Evolutionary conservation across 2,888 invertebrate species (phyloP), one percentile per base, ranked within the genome.

Genomic region (Listrodromus nycthemerus): DNA sequence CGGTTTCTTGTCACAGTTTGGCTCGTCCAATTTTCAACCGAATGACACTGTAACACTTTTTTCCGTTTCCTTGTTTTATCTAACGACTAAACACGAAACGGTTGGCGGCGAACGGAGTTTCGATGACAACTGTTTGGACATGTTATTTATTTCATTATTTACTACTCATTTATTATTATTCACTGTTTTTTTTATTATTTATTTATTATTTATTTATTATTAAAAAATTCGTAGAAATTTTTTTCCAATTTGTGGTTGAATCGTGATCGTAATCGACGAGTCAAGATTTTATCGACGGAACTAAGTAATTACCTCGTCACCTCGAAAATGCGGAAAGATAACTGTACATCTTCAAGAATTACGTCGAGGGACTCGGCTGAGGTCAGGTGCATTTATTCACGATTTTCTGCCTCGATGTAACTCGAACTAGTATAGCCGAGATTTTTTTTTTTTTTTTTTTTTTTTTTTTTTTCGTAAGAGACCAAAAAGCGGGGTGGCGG

Each of bases 331-430:
- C 24, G 52, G 45, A 45, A 63, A 73, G 73, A 63, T 69, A 69
- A 52, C 67, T n/a, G 67, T 69, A 61, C 16, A 69, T 48, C 30
- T 45, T 45, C 10, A 24, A 69, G 55, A 45, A 63, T 55, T 79
- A 37, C 69, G 55, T 33, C 41, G 52, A 48, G 74, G 33, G 48
- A 74, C 74, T 66, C 74, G 78, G 82, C 63, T 45, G 69, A 82
- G 82, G 79, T 75, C 74, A 75, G 82, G 82, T 82, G 74, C 55
- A 82, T 82, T 45, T 79, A 55, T 82, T 70, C 66, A 82, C 33
- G 65, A 48, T 79, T 79, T 75, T 70, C 37, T 55, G 69, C 74
- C 30, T n/a, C 74, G 55, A 48, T 65, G 69, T 69, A 69, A 69
- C 67, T 58, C 41, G 61, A 69, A 69, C 2, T 65, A 16, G 19